Conservation (phyloP, 1,140 invertebrate species). For the Brachystomella parvula region DNA sequence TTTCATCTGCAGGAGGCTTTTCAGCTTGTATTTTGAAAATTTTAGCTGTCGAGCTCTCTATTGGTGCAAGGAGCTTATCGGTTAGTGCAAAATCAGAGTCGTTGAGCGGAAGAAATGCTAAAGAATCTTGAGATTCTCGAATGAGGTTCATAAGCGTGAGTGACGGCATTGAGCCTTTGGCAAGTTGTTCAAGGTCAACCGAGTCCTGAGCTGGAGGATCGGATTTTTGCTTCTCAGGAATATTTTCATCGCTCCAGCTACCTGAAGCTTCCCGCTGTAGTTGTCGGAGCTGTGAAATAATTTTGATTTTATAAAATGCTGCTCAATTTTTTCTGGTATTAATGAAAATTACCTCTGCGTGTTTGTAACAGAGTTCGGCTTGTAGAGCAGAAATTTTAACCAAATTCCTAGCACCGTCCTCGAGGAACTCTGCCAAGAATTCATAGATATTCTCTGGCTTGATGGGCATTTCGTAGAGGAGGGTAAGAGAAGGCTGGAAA, state of each 20-base stretch:
- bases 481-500: background rate
- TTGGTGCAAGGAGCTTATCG: too few species aligned
- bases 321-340: background rate
- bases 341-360: background rate
- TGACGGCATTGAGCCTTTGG: too few species aligned
- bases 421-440: slow-evolving; percentile 6
- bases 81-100: too few species aligned
- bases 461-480: background rate
- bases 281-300: background rate
- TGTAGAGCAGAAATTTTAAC: background rate
- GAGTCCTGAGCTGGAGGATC: too few species aligned
- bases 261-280: too few species aligned
- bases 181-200: too few species aligned
- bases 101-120: too few species aligned
- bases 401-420: background rate
- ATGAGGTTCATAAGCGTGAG: too few species aligned
- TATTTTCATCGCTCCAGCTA: background rate
- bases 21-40: background rate
- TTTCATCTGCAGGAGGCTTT: background rate
- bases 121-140: too few species aligned
- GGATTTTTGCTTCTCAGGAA: background rate
- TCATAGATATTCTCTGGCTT: background rate
- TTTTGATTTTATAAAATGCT: background rate
- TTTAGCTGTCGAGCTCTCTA: background rate
- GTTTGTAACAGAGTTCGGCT: background rate